These are phyloP conservation scores for Brevimyrus niger DNA, from an alignment of 2,113 vertebrate species.

Conservation along the genomic window DNA sequence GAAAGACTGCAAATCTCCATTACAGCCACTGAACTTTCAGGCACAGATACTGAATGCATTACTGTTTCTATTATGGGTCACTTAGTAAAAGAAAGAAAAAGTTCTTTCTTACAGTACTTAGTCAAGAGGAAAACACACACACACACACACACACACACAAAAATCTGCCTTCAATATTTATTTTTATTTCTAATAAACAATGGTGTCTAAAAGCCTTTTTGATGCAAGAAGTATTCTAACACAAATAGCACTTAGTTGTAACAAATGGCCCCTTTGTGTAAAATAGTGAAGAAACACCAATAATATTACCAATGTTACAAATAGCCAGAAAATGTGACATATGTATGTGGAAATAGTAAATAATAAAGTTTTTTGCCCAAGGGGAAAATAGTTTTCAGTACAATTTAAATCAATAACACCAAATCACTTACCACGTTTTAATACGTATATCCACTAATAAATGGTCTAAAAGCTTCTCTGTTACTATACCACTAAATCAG, in stretches of 20 bases:
- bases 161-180: neutral
- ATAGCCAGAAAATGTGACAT: neutral
- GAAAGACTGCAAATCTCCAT: neutral
- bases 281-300: neutral
- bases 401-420: neutral
- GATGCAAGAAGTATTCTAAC: neutral
- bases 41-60: neutral
- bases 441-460: neutral
- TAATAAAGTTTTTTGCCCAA: neutral
- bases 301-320: neutral
- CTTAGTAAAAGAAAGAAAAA: neutral
- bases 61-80: neutral
- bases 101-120: neutral
- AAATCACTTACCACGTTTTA: neutral
- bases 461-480: neutral
- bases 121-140: neutral
- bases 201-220: neutral
- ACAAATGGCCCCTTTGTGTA: neutral
- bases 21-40: neutral
- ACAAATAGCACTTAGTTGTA: neutral
- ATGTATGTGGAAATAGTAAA: neutral
- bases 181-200: neutral
- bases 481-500: slow-evolving; percentile 38
- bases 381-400: neutral
- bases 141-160: neutral